These are phyloP conservation scores for Actenoides hombroni DNA, from an alignment of 2,113 vertebrate species.

Conservation along the genomic window DNA sequence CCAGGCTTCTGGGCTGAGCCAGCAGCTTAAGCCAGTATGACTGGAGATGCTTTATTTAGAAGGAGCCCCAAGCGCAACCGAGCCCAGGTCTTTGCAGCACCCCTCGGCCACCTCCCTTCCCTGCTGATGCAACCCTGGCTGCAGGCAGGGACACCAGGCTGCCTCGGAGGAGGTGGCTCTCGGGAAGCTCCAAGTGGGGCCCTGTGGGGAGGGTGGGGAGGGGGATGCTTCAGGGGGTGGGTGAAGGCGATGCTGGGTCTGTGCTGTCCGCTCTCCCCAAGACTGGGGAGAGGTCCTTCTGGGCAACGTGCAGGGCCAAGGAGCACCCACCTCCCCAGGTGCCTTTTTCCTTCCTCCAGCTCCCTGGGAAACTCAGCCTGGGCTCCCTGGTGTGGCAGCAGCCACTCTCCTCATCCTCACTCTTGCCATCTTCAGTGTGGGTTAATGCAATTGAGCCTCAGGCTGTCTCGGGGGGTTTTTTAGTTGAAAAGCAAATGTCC, in stretches of 20 bases:
- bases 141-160: background rate
- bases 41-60: slow-evolving; percentile 56
- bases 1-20: slow-evolving; percentile 55
- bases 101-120: background rate
- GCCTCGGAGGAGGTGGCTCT: background rate
- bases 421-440: background rate
- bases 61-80: background rate
- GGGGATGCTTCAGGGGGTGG: background rate
- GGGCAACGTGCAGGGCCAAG: background rate
- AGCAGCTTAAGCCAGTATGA: slow-evolving; percentile 43
- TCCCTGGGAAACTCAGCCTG: background rate
- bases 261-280: background rate
- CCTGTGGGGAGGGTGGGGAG: accelerated
- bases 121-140: background rate
- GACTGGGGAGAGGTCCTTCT: background rate
- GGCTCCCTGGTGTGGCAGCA: accelerated
- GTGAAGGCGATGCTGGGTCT: background rate
- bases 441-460: background rate
- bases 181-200: background rate
- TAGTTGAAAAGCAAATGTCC: background rate
- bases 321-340: background rate
- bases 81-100: background rate
- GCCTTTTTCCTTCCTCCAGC: background rate
- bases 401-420: background rate
- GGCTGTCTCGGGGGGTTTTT: background rate